These are phyloP conservation scores for Ceratosolen solmsi DNA, from an alignment of 1,140 invertebrate genomes.

Conservation along the genomic window DNA sequence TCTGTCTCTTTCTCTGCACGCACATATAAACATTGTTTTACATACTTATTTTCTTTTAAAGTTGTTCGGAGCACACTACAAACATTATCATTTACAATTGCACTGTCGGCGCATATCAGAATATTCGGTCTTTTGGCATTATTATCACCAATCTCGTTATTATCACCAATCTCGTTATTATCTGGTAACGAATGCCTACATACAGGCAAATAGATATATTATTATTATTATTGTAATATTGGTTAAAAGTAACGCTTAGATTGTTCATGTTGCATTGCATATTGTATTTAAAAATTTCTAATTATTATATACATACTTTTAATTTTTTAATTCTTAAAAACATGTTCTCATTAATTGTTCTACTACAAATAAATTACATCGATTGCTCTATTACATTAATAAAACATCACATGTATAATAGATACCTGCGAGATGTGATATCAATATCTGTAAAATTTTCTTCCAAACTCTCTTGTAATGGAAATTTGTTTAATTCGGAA, in stretches of 20 bases:
- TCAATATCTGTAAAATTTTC: constrained; percentile 41
- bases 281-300: neutral
- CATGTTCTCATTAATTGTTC: too few relatives aligned
- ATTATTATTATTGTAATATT: constrained; percentile 8
- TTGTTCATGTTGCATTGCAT: neutral
- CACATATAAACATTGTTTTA: neutral
- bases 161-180: constrained; percentile 52
- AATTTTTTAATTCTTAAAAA: neutral
- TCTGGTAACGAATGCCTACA: constrained; percentile 53
- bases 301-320: neutral
- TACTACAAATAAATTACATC: too few relatives aligned
- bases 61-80: constrained; percentile 79
- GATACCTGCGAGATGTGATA: neutral
- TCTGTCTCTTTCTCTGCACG: neutral
- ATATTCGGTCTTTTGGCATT: constrained; percentile 84
- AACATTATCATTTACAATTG: constrained; percentile 81
- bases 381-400: neutral
- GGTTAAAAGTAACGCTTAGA: too few relatives aligned
- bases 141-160: constrained; percentile 44
- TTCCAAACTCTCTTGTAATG: constrained; percentile 52
- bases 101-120: constrained; percentile 86
- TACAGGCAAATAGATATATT: constrained; percentile 10
- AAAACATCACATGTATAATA: neutral
- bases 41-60: constrained; percentile 81
- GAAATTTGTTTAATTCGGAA: constrained; percentile 53